Evolutionary conservation across 2,797 vertebrate genomes (phyloP).

Genomic region (Ptychobarbus kaznakovi): DNA sequence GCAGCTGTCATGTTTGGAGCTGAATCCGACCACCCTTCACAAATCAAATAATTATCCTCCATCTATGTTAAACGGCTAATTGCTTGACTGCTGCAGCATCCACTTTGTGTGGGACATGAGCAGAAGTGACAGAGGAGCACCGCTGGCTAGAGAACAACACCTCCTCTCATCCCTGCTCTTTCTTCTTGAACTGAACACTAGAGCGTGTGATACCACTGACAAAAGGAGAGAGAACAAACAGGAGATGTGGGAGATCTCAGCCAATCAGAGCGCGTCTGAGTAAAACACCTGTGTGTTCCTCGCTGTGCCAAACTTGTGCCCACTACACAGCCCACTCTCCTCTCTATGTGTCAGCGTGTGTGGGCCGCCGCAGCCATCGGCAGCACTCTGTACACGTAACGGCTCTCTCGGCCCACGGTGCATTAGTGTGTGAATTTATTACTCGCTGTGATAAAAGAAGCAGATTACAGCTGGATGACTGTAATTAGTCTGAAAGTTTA

Average conservation of each 20-base stretch:
- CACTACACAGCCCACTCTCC: slow-evolving; percentile 32
- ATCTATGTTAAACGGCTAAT: slow-evolving; percentile 42
- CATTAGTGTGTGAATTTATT: slow-evolving; percentile 30
- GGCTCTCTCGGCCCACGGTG: slow-evolving; percentile 47
- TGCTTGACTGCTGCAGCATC: slow-evolving; percentile 25
- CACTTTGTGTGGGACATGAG: slow-evolving; percentile 3
- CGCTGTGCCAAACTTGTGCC: slow-evolving; percentile 52
- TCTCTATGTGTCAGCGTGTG: slow-evolving; percentile 48
- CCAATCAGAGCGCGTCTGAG: slow-evolving; percentile 30
- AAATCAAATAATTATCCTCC: slow-evolving; percentile 42
- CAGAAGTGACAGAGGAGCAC: slow-evolving; percentile 25
- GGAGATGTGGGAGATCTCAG: slow-evolving; percentile 28
- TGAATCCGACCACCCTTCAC: slow-evolving; percentile 32
- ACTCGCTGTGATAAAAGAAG: slow-evolving; percentile 6
- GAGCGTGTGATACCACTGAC: slow-evolving; percentile 10
- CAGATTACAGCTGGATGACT: background rate
- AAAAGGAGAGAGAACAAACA: slow-evolving; percentile 23
- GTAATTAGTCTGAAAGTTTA: slow-evolving; percentile 24
- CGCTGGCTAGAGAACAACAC: slow-evolving; percentile 13
- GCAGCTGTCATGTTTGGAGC: slow-evolving; percentile 6
- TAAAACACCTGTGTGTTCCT: slow-evolving; percentile 46
- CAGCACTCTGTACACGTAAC: slow-evolving; percentile 48
- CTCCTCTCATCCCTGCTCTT: slow-evolving; percentile 14
- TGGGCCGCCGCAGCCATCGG: slow-evolving; percentile 47
- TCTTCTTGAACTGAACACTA: background rate